These are phyloP conservation scores for Drosophila hydei DNA, from an alignment of 1,140 invertebrate genomes.

Conservation along the genomic window DNA sequence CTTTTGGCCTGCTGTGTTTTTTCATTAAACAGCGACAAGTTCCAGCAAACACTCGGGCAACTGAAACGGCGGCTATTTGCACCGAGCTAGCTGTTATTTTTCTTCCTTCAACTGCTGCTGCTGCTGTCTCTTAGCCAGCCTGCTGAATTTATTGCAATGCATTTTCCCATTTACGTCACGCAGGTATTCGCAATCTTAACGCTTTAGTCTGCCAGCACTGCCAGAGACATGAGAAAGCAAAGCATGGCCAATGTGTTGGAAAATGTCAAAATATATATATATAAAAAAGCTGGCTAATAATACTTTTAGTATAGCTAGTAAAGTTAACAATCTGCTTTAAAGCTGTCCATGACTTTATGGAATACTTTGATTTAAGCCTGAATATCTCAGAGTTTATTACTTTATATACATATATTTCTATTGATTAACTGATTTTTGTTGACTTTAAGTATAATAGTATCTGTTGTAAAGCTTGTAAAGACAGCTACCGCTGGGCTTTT, in stretches of 20 bases:
- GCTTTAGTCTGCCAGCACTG: constrained; percentile 42
- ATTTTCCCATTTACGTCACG: constrained; percentile 63
- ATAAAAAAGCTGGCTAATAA: neutral
- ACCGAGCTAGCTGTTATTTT: constrained; percentile 7
- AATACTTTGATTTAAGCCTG: too few relatives aligned
- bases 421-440: too few relatives aligned
- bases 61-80: constrained; percentile 31
- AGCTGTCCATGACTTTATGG: too few relatives aligned
- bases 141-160: constrained; percentile 69
- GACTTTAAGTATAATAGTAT: too few relatives aligned
- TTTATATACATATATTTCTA: too few relatives aligned
- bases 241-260: constrained; percentile 17
- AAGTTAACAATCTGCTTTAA: neutral
- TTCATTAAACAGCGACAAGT: constrained; percentile 45
- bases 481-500: too few relatives aligned
- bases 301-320: neutral
- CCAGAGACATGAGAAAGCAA: constrained; percentile 8
- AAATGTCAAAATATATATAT: constrained; percentile 8
- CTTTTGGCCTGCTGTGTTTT: constrained; percentile 40
- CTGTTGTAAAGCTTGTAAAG: too few relatives aligned
- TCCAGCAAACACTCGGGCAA: constrained; percentile 32
- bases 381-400: too few relatives aligned
- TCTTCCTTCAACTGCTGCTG: constrained; percentile 2
- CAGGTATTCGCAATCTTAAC: constrained; percentile 63
- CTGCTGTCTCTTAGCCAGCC: constrained; percentile 35